phyloP scores from a whole-genome alignment of 2,888 invertebrate species.

The Temnothorax rugatulus region DNA sequence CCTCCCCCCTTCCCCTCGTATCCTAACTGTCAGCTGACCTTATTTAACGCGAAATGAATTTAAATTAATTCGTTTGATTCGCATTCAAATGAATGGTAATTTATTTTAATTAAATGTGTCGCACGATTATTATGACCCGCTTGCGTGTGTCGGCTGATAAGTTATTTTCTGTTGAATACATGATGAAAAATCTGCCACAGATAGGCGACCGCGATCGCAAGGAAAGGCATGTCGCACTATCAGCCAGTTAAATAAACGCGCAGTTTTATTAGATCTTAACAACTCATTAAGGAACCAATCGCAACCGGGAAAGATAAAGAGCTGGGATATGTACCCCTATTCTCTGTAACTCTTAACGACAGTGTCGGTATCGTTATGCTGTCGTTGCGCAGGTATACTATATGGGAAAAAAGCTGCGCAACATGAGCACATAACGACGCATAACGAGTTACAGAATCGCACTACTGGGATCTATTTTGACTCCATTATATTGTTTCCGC shows the following conservation, averaged over 20 bases:
- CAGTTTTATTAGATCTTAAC: constrained; percentile 29
- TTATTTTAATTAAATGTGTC: constrained; percentile 49
- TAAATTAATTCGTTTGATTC: constrained; percentile 55
- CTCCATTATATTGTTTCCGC: constrained; percentile 10
- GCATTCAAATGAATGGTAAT: constrained; percentile 49
- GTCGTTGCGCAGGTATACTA: too few relatives aligned
- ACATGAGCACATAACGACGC: too few relatives aligned
- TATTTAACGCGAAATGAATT: constrained; percentile 54
- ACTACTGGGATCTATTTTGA: background rate
- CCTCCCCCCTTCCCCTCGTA: background rate
- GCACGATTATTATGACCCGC: constrained; percentile 17
- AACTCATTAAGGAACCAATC: background rate
- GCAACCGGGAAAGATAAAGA: background rate
- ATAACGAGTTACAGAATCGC: too few relatives aligned
- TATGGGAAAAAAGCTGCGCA: too few relatives aligned
- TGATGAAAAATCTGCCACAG: background rate
- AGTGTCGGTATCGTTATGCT: too few relatives aligned
- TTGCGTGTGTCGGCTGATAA: background rate
- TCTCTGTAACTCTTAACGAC: too few relatives aligned
- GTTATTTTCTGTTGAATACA: constrained; percentile 7
- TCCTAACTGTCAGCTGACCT: constrained; percentile 18
- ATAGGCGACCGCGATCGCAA: background rate
- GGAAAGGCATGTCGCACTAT: constrained; percentile 21
- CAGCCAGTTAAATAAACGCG: constrained; percentile 18
- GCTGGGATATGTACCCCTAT: background rate